Base-by-base conservation (phyloP, 2,888 invertebrate genomes). In the Bedellia somnulentella region DNA sequence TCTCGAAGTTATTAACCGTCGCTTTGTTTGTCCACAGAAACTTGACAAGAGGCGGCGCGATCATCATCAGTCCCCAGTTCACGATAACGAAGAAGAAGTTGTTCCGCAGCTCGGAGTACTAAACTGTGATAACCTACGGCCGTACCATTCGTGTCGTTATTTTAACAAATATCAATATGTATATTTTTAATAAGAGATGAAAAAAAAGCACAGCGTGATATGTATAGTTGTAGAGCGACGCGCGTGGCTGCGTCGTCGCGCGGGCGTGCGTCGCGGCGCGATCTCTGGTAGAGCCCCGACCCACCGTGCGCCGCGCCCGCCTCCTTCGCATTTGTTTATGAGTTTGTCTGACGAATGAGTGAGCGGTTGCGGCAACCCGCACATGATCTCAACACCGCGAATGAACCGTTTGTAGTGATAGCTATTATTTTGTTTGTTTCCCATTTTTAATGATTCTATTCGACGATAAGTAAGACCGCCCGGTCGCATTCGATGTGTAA, bases 41-140 rank as follows among this genome's bases (percentile, higher is more conserved):
- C 63, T 78, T 92, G 49, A 87, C 90, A 43, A 83, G 88, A 66
- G 84, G 89, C 68, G 87, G 88, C 61, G 90, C 91, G 45, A 86
- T 93, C 53, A 86, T 93, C 73, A 88, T 93, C 62, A 89, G 91
- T 77, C 86, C 87, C 48, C 88, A 87, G 57, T 94, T 91, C 79
- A 85, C 85, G 54, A 79, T 94, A 73, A 89, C 87, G 62, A 94
- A 94, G 80, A 91, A 90, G 68, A 93, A 93, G 75, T 78, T 94
- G 47, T 93, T 93, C 80, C 80, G 90, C 54, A 86, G 87, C 50
- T 82, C 80, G 56, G 78, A 81, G 45, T 70, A 76, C 56, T 73
- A 58, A 67, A 54, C 46, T 50, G 56, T 51, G 49, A 27, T 28
- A 38, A 47, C 21, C 14, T 50, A 57, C 57, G 55, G 54, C 57